Evolutionary conservation across 2,797 vertebrate genomes (phyloP).

Genomic region (Tenualosa ilisha): DNA sequence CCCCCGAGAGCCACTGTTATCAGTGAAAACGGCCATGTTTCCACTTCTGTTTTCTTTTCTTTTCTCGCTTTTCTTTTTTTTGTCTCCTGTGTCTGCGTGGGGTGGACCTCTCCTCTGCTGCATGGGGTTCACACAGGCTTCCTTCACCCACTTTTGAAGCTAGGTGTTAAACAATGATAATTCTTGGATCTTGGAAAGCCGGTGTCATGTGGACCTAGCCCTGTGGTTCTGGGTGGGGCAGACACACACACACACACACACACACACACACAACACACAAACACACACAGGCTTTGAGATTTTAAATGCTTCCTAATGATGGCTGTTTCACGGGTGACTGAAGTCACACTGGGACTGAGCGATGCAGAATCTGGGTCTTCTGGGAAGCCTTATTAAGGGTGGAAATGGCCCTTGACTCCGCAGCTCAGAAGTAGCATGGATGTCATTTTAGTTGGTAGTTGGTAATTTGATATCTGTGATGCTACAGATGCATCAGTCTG

Average conservation of each 20-base stretch:
- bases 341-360: slow-evolving; percentile 22
- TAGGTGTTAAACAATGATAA: not conserved
- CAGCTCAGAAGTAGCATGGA: not conserved
- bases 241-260: not conserved
- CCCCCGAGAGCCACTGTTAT: not conserved
- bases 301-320: slow-evolving; percentile 42
- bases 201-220: not conserved
- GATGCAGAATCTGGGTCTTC: slow-evolving; percentile 30
- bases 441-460: not conserved
- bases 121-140: not conserved
- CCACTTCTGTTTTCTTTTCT: not conserved
- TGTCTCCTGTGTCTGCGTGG: not conserved
- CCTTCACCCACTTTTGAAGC: no score
- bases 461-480: not conserved
- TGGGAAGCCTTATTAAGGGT: slow-evolving; percentile 34
- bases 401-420: not conserved
- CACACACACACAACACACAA: no score
- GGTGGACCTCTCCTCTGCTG: not conserved
- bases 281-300: slow-evolving; percentile 12
- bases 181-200: not conserved
- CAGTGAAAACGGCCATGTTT: slow-evolving; percentile 14
- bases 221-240: not conserved
- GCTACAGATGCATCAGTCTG: not conserved
- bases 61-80: not conserved
- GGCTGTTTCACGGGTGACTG: slow-evolving; percentile 44